These are phyloP conservation scores for Cynopterus sphinx DNA, from an alignment of 2,797 vertebrate genomes.

Conservation along the genomic window DNA sequence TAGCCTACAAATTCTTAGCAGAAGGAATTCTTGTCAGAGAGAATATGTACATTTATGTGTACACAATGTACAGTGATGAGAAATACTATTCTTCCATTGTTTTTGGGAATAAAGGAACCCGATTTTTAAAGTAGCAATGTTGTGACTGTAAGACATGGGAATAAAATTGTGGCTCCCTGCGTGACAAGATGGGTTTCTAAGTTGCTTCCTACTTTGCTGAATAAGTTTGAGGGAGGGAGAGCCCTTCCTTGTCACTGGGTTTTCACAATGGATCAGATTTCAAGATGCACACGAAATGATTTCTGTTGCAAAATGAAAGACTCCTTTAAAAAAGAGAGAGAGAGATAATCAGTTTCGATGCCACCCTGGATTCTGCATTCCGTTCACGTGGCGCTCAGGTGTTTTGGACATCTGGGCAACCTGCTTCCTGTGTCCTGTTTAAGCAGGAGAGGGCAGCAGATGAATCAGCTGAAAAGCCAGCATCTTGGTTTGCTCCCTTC, in stretches of 20 bases:
- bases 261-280: neutral
- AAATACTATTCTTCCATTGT: neutral
- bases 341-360: neutral
- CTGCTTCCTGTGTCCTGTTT: neutral
- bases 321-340: neutral
- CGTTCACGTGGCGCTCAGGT: neutral
- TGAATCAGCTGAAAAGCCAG: neutral
- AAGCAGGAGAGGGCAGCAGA: constrained; percentile 68
- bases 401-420: neutral
- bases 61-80: neutral
- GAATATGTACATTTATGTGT: neutral
- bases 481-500: neutral
- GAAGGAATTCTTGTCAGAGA: neutral
- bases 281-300: neutral
- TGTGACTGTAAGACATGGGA: neutral
- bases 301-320: constrained; percentile 19
- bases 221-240: neutral
- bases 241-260: neutral
- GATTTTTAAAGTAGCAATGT: neutral
- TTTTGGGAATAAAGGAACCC: neutral
- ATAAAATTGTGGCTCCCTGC: neutral
- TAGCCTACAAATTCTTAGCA: neutral
- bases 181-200: neutral
- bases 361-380: neutral
- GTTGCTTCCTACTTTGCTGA: neutral